These are phyloP conservation scores for Clepsis dumicolana DNA, from an alignment of 2,888 invertebrate genomes.

Conservation along the genomic window DNA sequence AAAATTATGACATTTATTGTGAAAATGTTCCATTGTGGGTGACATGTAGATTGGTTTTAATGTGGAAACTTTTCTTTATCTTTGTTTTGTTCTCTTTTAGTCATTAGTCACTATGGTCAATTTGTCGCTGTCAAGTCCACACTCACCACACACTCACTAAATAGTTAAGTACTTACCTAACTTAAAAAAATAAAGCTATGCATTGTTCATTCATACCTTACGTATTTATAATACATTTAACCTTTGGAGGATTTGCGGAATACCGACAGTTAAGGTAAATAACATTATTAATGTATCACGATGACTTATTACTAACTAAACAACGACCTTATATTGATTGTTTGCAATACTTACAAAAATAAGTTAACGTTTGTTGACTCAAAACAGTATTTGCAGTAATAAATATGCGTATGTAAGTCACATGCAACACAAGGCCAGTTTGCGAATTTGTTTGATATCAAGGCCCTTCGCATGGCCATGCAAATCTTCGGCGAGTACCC, in stretches of 20 bases:
- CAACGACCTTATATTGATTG: background rate
- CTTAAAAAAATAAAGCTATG: background rate
- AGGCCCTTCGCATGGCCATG: no score
- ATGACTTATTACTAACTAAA: background rate
- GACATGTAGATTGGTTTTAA: background rate
- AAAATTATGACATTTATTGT: background rate
- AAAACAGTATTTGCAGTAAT: background rate
- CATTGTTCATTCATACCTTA: conserved; percentile 10
- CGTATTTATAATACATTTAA: conserved; percentile 1
- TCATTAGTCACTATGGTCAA: background rate
- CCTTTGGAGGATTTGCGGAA: conserved; percentile 1
- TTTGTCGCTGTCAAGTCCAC: background rate
- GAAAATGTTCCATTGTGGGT: background rate
- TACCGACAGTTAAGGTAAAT: background rate
- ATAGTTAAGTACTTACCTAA: background rate
- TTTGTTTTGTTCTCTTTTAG: no score
- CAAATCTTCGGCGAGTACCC: no score
- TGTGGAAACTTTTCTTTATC: background rate
- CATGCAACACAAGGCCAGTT: background rate
- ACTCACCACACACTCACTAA: background rate
- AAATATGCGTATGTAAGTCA: background rate
- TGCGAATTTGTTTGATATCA: background rate
- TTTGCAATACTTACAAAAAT: background rate
- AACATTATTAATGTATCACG: background rate
- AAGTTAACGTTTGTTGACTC: background rate